These are phyloP conservation scores for Helogale parvula DNA, from an alignment of 2,113 vertebrate species.

Conservation along the genomic window DNA sequence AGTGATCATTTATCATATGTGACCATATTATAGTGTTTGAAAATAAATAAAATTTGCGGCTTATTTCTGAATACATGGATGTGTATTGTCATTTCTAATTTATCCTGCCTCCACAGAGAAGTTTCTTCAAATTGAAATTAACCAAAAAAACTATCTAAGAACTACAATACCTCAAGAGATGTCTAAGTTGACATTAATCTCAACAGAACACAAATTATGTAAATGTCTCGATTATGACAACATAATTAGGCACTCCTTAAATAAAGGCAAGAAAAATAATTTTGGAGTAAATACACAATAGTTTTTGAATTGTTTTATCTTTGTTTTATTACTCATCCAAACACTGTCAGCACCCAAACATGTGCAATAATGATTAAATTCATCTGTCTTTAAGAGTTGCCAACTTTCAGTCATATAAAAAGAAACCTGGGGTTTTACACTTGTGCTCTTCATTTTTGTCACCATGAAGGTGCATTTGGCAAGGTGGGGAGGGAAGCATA, in stretches of 20 bases:
- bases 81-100: slow-evolving; percentile 23
- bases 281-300: slow-evolving; percentile 62
- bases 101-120: slow-evolving; percentile 26
- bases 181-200: slow-evolving; percentile 49
- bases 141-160: slow-evolving; percentile 33
- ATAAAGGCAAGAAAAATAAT: slow-evolving; percentile 66
- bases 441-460: background rate
- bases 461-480: background rate
- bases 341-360: slow-evolving; percentile 51
- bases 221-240: slow-evolving; percentile 66
- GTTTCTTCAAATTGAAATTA: slow-evolving; percentile 66
- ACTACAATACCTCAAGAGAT: slow-evolving; percentile 63
- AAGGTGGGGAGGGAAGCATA: background rate
- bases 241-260: slow-evolving; percentile 68
- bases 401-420: slow-evolving; percentile 28
- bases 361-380: slow-evolving; percentile 33
- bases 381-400: slow-evolving; percentile 47
- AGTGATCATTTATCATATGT: background rate
- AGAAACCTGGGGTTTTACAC: background rate
- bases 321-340: slow-evolving; percentile 55
- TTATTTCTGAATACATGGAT: slow-evolving; percentile 18
- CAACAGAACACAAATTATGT: slow-evolving; percentile 64
- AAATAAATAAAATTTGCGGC: slow-evolving; percentile 19
- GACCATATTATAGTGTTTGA: background rate
- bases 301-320: slow-evolving; percentile 59